Evolutionary conservation across 2,113 vertebrate species (phyloP).

Genomic region (Sinocyclocheilus maitianheensis): DNA sequence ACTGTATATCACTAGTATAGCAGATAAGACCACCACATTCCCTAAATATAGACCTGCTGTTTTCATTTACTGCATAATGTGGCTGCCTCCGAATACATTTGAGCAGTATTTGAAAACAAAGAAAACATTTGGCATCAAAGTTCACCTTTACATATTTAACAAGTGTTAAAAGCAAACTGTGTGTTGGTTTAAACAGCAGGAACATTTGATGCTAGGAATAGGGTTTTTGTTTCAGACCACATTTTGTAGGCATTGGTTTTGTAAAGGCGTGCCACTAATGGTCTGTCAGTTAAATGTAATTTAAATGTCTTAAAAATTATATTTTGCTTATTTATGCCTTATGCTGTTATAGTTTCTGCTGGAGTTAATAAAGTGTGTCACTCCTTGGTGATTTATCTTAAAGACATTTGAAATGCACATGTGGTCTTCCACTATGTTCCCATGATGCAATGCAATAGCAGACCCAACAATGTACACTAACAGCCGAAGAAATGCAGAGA

Average conservation of each 20-base stretch:
- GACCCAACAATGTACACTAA: background rate
- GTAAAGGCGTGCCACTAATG: background rate
- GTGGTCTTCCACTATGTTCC: background rate
- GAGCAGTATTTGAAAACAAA: background rate
- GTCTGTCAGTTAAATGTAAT: background rate
- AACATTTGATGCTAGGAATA: background rate
- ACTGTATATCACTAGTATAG: background rate
- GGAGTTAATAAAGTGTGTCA: background rate
- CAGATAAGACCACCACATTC: slow-evolving; percentile 6
- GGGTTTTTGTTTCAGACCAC: slow-evolving; percentile 6
- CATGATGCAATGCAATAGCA: slow-evolving; percentile 18
- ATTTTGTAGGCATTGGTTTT: background rate
- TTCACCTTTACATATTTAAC: background rate
- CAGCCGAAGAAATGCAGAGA: background rate
- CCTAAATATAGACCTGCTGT: background rate
- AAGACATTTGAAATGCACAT: background rate
- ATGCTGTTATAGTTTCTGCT: background rate
- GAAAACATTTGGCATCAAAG: background rate
- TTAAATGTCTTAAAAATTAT: background rate
- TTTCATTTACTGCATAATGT: background rate
- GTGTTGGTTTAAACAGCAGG: background rate
- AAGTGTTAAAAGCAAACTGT: background rate
- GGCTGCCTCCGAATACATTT: background rate
- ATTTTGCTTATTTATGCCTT: background rate
- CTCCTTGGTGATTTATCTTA: background rate